A percentile compares a stretch with the other conserved stretches of the same genome.
Conservation (phyloP, 2,797 vertebrate species). For the Acanthis flammea region DNA sequence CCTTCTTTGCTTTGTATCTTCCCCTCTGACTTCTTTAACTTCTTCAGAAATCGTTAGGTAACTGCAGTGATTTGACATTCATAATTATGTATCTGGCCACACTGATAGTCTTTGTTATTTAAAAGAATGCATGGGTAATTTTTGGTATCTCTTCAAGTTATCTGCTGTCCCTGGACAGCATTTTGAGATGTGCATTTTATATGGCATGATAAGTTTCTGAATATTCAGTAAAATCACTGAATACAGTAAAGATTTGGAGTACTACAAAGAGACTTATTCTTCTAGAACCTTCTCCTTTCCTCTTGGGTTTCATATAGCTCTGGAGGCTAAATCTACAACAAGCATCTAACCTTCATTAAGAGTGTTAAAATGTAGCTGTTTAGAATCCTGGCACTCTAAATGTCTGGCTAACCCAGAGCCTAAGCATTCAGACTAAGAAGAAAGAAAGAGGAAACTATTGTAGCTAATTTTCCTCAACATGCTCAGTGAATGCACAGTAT, state of each 20-base stretch:
- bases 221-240: background rate
- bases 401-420: background rate
- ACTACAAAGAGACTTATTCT: background rate
- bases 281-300: background rate
- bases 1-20: background rate
- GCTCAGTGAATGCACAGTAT: background rate
- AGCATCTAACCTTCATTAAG: background rate
- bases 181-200: background rate
- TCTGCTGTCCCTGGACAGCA: background rate
- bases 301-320: background rate
- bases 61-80: background rate
- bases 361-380: background rate
- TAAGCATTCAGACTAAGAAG: accelerated
- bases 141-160: background rate
- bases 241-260: background rate
- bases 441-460: background rate
- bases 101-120: background rate
- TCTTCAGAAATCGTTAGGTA: background rate
- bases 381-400: background rate
- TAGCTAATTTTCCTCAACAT: background rate
- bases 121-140: background rate
- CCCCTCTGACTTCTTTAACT: background rate
- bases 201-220: background rate
- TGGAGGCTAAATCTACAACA: background rate
- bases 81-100: background rate